Percentiles rank a stretch among this genome's conserved stretches.
These are phyloP conservation scores for Synergus itoensis DNA, from an alignment of 2,888 invertebrate species.

Conservation along the genomic window DNA sequence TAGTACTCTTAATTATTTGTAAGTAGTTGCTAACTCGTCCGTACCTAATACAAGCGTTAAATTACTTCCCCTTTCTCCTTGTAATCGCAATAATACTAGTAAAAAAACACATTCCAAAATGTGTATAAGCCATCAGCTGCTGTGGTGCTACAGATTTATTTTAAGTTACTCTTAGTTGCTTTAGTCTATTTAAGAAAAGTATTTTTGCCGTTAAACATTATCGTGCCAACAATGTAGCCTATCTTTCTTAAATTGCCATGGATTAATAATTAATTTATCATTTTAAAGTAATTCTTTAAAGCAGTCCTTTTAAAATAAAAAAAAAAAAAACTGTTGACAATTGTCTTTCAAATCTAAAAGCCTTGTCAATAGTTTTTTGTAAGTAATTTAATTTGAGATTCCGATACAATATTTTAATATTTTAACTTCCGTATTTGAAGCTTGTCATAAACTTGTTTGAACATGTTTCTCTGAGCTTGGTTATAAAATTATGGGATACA, in stretches of 20 bases:
- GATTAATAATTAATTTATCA: background rate
- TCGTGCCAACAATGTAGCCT: constrained; percentile 3
- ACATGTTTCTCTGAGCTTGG: constrained; percentile 31
- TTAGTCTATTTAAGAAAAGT: constrained; percentile 7
- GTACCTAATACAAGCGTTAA: background rate
- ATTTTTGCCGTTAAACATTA: background rate
- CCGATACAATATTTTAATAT: background rate
- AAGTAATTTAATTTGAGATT: background rate
- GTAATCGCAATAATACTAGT: constrained; percentile 26
- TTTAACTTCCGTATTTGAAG: background rate
- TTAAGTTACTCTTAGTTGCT: constrained; percentile 23
- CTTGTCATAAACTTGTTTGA: background rate
- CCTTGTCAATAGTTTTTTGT: background rate
- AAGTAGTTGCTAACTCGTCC: background rate
- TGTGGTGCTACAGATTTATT: constrained; percentile 17
- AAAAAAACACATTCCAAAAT: constrained; percentile 1
- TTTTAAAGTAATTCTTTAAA: background rate
- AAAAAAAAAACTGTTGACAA: background rate
- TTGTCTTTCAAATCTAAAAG: background rate
- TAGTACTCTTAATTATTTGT: constrained; percentile 43
- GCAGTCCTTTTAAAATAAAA: background rate
- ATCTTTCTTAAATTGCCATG: background rate
- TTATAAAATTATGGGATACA: constrained; percentile 2
- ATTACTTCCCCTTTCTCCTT: background rate
- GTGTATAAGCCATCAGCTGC: constrained; percentile 38